Evolutionary conservation across 2,113 vertebrate species (phyloP).

Genomic region (Chauna torquata): DNA sequence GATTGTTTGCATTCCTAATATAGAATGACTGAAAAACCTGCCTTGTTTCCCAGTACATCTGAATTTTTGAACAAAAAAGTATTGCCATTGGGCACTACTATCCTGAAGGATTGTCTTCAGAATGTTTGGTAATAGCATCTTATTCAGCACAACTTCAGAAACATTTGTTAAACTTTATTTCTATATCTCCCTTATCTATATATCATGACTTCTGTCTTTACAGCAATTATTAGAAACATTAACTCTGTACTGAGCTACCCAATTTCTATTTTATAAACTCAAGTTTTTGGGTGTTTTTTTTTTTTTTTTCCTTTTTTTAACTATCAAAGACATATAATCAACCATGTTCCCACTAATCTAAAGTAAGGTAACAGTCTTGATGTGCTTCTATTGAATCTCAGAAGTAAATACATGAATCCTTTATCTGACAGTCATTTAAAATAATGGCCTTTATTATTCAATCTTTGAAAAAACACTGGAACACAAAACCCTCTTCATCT

Average conservation of each 20-base stretch:
- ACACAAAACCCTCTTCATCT: background rate
- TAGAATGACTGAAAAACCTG: background rate
- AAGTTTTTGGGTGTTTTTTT: background rate
- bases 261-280: background rate
- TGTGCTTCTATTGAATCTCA: background rate
- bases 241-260: background rate
- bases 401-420: background rate
- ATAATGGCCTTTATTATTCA: background rate
- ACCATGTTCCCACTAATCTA: background rate
- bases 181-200: background rate
- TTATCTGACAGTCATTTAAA: background rate
- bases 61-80: background rate
- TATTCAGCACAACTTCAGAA: background rate
- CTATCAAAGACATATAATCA: background rate
- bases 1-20: background rate
- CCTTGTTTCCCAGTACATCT: background rate
- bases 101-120: background rate
- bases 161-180: background rate
- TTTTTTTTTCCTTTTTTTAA: background rate
- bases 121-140: background rate
- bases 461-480: background rate
- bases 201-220: background rate
- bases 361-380: background rate
- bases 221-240: background rate
- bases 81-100: background rate